Base-by-base conservation (phyloP, 2,888 invertebrate genomes). In the Pollenia labialis region DNA sequence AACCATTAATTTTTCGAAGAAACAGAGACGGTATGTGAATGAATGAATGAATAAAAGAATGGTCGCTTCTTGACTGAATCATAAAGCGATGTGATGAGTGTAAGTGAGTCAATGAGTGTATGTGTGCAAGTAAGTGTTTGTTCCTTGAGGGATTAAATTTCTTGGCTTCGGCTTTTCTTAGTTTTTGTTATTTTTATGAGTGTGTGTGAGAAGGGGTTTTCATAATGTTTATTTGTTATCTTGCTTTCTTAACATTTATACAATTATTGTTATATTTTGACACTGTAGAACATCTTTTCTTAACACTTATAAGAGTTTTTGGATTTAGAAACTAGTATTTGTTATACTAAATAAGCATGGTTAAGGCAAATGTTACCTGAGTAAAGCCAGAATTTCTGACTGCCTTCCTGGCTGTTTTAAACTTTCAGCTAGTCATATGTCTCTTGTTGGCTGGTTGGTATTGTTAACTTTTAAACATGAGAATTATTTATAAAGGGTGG, bases 221-320 rank as follows among this genome's bases (percentile, higher is more conserved):
- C 40, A n/a, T 60, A 32, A 32, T 16, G 3, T 64, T 16, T 62
- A 52, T 60, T 69, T 58, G 58, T 50, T 77, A 46, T 50, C 46
- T 71, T 62, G 32, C 52, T 62, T 62, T 80, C 71, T 56, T 62
- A 62, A 72, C 44, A 62, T 72, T 72, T 80, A 64, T 62, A 80
- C 80, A 80, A 64, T 72, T 80, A 71, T 54, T 64, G 62, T 72
- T 72, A 46, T 52, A 72, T 71, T 72, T 72, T 80, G 60, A 71
- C 71, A 71, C 80, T 54, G 44, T 14, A n/a, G n/a, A 50, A 54
- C 12, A 50, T 80, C 14, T 46, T 44, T 11, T 68, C 8, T n/a
- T 16, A 52, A 46, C 46, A n/a, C 16, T n/a, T 50, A 23, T 58
- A 10, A 56, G 42, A 50, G 71, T 23, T 56, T 54, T 14, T 52